Base-by-base conservation (phyloP, 2,888 invertebrate genomes). In the Hyposoter didymator region DNA sequence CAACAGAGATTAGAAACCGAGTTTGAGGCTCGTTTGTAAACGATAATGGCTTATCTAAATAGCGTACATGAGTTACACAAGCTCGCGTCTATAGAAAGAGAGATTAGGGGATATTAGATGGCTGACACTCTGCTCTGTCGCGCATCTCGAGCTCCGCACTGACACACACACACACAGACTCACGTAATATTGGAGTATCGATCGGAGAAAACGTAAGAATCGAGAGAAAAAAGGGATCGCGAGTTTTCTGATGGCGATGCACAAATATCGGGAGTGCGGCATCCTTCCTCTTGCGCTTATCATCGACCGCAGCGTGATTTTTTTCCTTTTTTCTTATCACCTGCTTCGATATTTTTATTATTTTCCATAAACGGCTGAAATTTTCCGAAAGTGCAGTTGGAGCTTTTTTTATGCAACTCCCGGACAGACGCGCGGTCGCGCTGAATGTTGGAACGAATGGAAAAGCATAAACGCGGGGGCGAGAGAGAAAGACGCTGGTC, bases 41-140 rank as follows among this genome's bases (percentile, higher is more conserved):
- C 88, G 91, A 91, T 91, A 91, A 89, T 87, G 82, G 88, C 89
- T 91, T 90, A 90, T 91, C 90, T 91, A 89, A 90, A 90, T 90
- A 90, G 90, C 88, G 89, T 88, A 89, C 89, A 88, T 89, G 89
- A 91, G 90, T 91, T 91, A 91, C 90, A 90, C 90, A 89, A 89
- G 88, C 88, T 85, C 75, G n/a, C n/a, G n/a, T 28, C 28, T 72
- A 66, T 84, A 82, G 72, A 76, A 78, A 67, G 76, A 82, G 78
- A 82, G 78, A 80, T 73, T 82, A 76, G 74, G 39, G 75, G 52
- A 82, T 75, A 76, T 73, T 82, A 79, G 82, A 85, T 76, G 83
- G 76, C 85, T 83, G 76, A 85, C 83, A 83, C 83, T 83, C 49
- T 17, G 49, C 45, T 83, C 49, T 17, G 49, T 35, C 52, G 67